Base-by-base conservation (phyloP, 2,113 vertebrate genomes). In the Phasianus colchicus region DNA sequence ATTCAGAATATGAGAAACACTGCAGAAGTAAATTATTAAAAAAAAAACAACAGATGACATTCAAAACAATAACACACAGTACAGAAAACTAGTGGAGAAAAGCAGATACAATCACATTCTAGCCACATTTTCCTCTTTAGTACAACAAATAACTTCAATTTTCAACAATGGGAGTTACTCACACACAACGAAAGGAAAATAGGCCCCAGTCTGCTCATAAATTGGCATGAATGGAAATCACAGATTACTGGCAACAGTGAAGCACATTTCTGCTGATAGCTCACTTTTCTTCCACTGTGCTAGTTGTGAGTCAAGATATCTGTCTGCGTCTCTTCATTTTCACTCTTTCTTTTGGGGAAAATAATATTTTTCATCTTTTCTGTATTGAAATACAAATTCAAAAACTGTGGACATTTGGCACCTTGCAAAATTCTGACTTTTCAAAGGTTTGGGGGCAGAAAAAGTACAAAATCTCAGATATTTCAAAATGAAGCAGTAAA, bases 91-190 rank as follows among this genome's bases (percentile, higher is more conserved):
- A 25, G 75, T 29, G 5, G 8, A 1, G 13, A 30, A 60, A 66
- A 11, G 2, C 2, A 74, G 32, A 74, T 69, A 36, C 42, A 77
- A 29, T 81, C 57, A 86, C 52, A 57, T 93, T 90, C 60, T 84
- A 93, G 61, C 38, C 34, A 75, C 20, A 4, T 94, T 90, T 94
- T 89, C 34, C 25, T 84, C 61, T 94, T 92, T 88, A 80, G 75
- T 81, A 48, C 83, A 86, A 94, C 57, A 96, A 96, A 93, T 88
- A 81, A 52, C 88, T 86, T 96, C 64, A 34, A 93, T 94, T 96
- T 90, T 81, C 90, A 92, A 89, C 86, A 93, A 92, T 65, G 43
- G 25, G 30, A 84, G 71, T 75, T 94, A 84, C 61, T 84, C 78
- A 72, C 27, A 60, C 42, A 88, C 77, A 92, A 78, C 52, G 88